Percentiles rank a stretch among this genome's conserved stretches.
These are phyloP conservation scores for Petrocephalus schoutedeni DNA, from an alignment of 2,797 vertebrate genomes.

Conservation along the genomic window DNA sequence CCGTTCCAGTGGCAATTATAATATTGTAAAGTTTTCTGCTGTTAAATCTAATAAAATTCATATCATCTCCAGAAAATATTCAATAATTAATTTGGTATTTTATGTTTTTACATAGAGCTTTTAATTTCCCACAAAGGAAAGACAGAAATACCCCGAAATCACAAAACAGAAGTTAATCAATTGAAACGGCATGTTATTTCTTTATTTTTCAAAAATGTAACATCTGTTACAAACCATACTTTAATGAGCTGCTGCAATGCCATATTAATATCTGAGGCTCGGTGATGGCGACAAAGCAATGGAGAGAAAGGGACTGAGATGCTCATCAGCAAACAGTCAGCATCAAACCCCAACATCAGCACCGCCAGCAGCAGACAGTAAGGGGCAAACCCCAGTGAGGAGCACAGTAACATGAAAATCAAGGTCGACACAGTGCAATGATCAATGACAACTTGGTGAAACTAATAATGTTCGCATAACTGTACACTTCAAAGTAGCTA, in stretches of 20 bases:
- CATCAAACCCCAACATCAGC: neutral
- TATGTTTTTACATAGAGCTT: neutral
- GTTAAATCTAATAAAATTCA: slow-evolving; percentile 3
- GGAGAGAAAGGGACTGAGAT: neutral
- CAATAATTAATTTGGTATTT: neutral
- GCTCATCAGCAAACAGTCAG: neutral
- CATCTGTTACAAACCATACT: neutral
- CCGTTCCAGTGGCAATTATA: neutral
- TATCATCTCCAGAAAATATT: neutral
- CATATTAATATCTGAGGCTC: neutral
- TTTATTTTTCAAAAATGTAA: neutral
- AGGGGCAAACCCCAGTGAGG: neutral
- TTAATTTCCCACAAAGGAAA: neutral
- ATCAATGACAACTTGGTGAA: neutral
- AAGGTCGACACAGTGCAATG: no score
- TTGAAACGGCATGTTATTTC: neutral
- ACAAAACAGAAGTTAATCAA: neutral
- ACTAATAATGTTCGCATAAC: neutral
- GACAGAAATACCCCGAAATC: neutral
- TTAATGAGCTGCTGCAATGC: neutral
- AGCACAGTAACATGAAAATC: neutral
- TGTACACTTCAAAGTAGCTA: neutral
- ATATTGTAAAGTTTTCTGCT: neutral
- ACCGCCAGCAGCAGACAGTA: no score
- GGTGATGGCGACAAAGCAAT: neutral